phyloP scores from a whole-genome alignment of 2,888 invertebrate genomes.

The Xestia c-nigrum region DNA sequence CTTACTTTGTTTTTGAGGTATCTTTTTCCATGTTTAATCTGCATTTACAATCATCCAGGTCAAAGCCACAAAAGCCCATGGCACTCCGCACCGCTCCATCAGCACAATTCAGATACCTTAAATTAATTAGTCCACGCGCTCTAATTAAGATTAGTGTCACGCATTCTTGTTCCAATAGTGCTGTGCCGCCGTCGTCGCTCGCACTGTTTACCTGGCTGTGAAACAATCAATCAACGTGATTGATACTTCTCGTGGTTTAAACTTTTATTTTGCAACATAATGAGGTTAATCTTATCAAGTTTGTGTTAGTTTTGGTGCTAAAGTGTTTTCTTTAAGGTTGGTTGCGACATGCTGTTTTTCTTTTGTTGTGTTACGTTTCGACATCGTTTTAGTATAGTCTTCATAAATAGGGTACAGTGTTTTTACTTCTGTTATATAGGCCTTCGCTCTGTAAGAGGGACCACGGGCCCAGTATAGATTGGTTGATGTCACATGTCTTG shows the following conservation, averaged over 20 bases:
- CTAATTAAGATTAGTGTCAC: constrained; percentile 76
- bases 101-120: constrained; percentile 65
- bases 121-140: constrained; percentile 73
- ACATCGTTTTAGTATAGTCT: background rate
- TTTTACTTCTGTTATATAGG: background rate
- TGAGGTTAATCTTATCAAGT: constrained; percentile 68
- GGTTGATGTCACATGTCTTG: background rate
- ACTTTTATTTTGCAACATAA: constrained; percentile 77
- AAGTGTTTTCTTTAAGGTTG: constrained; percentile 50
- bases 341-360: constrained; percentile 29
- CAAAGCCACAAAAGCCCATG: constrained; percentile 34
- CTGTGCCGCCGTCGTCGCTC: constrained; percentile 71
- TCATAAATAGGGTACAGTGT: background rate
- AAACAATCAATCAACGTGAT: constrained; percentile 83
- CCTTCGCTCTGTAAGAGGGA: background rate
- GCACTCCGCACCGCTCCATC: constrained; percentile 46
- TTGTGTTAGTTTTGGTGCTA: constrained; percentile 55
- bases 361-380: background rate
- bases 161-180: constrained; percentile 78
- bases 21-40: background rate
- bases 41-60: constrained; percentile 37
- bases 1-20: background rate
- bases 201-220: constrained; percentile 62
- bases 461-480: too few species aligned
- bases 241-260: constrained; percentile 76